Conservation (phyloP, 1,140 invertebrate genomes). For the Portunus trituberculatus region DNA sequence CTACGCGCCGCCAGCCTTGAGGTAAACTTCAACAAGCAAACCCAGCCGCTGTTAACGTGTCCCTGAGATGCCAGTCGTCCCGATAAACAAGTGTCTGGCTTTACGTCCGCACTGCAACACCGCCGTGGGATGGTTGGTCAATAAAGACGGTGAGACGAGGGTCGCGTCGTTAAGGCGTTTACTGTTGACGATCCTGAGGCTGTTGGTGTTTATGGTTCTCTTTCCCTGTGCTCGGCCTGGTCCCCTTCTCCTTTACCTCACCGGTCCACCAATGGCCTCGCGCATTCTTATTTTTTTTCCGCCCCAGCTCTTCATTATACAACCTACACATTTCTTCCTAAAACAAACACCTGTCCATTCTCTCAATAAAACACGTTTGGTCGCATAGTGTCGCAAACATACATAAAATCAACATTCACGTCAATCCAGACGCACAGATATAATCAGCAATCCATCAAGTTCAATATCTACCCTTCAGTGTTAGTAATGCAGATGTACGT, state of each 20-base stretch:
- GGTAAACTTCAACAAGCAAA: not conserved
- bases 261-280: not conserved
- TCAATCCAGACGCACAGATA: not conserved
- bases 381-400: too few species aligned
- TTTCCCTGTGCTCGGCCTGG: not conserved
- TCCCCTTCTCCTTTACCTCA: not conserved
- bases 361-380: not conserved
- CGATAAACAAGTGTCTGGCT: slow-evolving; percentile 12
- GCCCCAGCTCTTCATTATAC: too few species aligned
- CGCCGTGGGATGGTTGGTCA: not conserved
- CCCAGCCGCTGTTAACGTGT: not conserved
- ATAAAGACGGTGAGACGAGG: not conserved
- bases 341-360: too few species aligned
- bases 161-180: slow-evolving; percentile 18
- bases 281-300: not conserved
- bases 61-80: not conserved
- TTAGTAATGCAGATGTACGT: not conserved
- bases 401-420: too few species aligned
- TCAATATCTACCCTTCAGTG: not conserved
- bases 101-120: not conserved
- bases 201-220: slow-evolving; percentile 1
- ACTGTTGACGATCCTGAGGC: slow-evolving; percentile 18
- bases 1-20: not conserved
- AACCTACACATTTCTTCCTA: too few species aligned
- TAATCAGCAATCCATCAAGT: slow-evolving; percentile 1